Percentiles rank a stretch among this genome's conserved stretches.
These are phyloP conservation scores for Rhagonycha lutea DNA, from an alignment of 2,888 invertebrate species.

Conservation along the genomic window DNA sequence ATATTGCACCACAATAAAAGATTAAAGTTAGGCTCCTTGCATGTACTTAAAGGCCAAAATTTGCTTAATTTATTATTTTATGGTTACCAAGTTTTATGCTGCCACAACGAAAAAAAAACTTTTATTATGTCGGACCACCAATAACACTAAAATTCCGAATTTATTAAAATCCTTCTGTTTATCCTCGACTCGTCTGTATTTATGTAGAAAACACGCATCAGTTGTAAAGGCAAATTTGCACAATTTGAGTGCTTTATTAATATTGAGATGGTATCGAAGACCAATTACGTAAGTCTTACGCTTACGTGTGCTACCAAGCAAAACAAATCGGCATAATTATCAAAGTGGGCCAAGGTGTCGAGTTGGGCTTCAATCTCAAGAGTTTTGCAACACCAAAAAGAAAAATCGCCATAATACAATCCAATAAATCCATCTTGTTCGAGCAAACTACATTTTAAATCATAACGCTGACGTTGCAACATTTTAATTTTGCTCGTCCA, in stretches of 20 bases:
- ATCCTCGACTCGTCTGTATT: no score
- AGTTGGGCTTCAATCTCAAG: constrained; percentile 31
- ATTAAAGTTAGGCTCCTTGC: background rate
- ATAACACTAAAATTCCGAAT: background rate
- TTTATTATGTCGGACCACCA: background rate
- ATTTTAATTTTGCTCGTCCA: background rate
- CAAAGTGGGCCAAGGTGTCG: constrained; percentile 32
- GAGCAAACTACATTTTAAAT: background rate
- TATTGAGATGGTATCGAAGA: constrained; percentile 21
- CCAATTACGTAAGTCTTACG: constrained; percentile 19
- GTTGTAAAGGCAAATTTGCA: background rate
- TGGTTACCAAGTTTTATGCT: background rate
- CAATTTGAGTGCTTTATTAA: background rate
- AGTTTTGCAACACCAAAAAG: constrained; percentile 33
- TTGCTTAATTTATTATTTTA: background rate
- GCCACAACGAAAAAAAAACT: background rate
- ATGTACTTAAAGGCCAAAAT: background rate
- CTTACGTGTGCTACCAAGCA: constrained; percentile 19
- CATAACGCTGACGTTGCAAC: background rate
- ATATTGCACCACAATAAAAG: background rate
- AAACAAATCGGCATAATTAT: constrained; percentile 31
- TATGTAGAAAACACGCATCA: background rate
- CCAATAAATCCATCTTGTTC: background rate
- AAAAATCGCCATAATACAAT: background rate
- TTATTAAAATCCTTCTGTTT: background rate